A percentile compares a stretch with the other conserved stretches of the same genome.
Conservation (phyloP, 2,113 vertebrate genomes). For the Forbesichthys papilliferus region DNA sequence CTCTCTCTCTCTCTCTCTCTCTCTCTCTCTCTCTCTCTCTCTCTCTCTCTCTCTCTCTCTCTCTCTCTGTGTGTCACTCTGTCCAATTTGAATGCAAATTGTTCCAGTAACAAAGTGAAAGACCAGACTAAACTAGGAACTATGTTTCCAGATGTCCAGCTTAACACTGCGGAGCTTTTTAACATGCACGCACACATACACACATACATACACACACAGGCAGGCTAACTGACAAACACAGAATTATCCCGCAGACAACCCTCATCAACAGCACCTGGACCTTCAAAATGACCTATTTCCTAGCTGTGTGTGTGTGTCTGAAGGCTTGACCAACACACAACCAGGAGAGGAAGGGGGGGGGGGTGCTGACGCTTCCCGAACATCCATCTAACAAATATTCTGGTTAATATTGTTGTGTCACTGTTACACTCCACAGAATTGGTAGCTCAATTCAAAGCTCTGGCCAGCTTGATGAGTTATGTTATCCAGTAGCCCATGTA, state of each 20-base stretch:
- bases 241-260: conserved; percentile 46
- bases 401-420: too few relatives aligned
- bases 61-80: conserved; percentile 22
- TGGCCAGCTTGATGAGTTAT: too few relatives aligned
- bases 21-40: background rate
- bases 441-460: too few relatives aligned
- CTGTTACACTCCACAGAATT: too few relatives aligned
- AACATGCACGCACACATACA: conserved; percentile 7
- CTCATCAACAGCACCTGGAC: conserved; percentile 59
- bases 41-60: conserved; percentile 17
- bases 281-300: conserved; percentile 53
- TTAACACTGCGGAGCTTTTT: conserved; percentile 20
- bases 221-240: conserved; percentile 43
- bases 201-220: conserved; percentile 11
- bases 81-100: conserved; percentile 67
- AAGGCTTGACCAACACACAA: background rate
- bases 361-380: too few relatives aligned
- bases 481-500: too few relatives aligned
- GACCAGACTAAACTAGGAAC: conserved; percentile 59
- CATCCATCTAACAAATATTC: too few relatives aligned
- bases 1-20: background rate
- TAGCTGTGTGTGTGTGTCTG: conserved; percentile 53
- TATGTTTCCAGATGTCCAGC: conserved; percentile 53
- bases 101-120: conserved; percentile 73
- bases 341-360: too few relatives aligned